Conservation (phyloP, 2,113 vertebrate species). For the Sinosuthora webbiana region DNA sequence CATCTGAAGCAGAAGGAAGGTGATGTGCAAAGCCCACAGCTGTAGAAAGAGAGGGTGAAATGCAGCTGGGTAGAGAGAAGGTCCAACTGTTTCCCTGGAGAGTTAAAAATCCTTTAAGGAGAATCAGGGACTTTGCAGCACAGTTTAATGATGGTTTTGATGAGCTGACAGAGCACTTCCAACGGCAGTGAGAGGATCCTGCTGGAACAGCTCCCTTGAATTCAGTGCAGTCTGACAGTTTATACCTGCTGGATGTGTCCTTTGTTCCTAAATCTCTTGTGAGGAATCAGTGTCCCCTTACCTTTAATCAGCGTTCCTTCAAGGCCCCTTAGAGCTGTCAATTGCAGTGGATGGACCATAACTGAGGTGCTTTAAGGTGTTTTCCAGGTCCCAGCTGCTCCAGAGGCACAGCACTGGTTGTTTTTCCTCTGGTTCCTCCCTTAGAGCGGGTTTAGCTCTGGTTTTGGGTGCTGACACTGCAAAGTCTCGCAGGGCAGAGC, state of each 20-base stretch:
- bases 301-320: neutral
- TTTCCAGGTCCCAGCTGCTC: neutral
- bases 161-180: neutral
- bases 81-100: neutral
- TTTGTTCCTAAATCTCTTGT: neutral
- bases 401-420: neutral
- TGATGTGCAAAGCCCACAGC: neutral
- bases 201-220: neutral
- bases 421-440: neutral
- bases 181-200: neutral
- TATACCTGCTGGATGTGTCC: neutral
- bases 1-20: neutral
- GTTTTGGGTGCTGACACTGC: neutral
- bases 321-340: neutral
- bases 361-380: neutral
- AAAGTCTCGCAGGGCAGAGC: neutral
- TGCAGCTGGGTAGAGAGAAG: neutral
- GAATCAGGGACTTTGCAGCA: neutral
- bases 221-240: neutral
- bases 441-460: neutral
- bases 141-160: neutral
- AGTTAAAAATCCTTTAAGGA: neutral
- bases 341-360: neutral
- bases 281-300: neutral
- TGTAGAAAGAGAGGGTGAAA: neutral